These are phyloP conservation scores for Calypte anna DNA, from an alignment of 2,113 vertebrate species.

Conservation along the genomic window DNA sequence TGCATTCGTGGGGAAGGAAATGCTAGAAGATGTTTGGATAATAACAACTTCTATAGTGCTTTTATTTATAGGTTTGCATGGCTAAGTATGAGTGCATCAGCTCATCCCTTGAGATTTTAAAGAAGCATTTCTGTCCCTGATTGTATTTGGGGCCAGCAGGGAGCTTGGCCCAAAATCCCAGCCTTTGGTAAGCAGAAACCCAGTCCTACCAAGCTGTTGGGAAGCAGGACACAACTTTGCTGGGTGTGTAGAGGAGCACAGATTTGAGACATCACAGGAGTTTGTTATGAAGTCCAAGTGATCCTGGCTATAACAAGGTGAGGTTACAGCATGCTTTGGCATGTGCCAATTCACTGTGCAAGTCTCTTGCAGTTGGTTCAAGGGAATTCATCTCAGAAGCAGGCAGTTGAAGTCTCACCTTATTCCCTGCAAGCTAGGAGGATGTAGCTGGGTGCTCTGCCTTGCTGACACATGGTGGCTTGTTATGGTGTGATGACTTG, in stretches of 20 bases:
- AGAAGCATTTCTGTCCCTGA: background rate
- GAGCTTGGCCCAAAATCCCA: background rate
- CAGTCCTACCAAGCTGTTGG: background rate
- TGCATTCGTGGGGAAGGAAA: background rate
- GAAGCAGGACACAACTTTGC: background rate
- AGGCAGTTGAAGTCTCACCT: background rate
- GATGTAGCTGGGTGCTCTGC: background rate
- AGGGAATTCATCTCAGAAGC: background rate
- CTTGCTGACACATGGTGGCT: background rate
- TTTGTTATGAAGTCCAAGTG: background rate
- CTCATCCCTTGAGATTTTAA: background rate
- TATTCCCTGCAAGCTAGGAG: background rate
- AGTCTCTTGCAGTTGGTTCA: accelerated
- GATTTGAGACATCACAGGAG: background rate
- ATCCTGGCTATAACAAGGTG: background rate
- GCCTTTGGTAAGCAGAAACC: accelerated
- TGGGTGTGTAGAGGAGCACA: background rate
- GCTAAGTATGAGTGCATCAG: background rate
- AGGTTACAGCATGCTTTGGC: background rate
- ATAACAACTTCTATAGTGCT: background rate
- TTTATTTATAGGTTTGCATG: background rate
- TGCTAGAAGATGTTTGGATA: background rate
- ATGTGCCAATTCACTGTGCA: background rate
- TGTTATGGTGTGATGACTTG: background rate
- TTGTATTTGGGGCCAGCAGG: background rate